phyloP scores from a whole-genome alignment of 2,888 invertebrate species.

The Antitype chi region DNA sequence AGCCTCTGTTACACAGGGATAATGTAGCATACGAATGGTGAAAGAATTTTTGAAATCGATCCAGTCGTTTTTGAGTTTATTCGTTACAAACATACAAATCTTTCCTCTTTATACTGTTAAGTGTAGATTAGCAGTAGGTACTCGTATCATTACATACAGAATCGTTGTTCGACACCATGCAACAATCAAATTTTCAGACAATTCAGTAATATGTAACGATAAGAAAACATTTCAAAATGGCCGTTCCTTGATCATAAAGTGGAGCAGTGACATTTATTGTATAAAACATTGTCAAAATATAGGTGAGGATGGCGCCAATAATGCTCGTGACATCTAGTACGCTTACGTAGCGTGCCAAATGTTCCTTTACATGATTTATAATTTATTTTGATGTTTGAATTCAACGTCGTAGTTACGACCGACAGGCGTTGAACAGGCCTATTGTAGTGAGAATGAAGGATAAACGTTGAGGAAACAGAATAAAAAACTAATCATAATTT shows the following conservation, averaged over 20 bases:
- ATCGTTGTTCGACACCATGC: no score
- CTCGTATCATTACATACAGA: not conserved
- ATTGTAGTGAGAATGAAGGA: not conserved
- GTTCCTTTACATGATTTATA: conserved; percentile 7
- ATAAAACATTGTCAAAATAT: conserved; percentile 13
- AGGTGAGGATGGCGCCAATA: conserved; percentile 37
- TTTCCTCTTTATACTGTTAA: no score
- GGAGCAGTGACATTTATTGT: conserved; percentile 10
- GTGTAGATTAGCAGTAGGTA: not conserved
- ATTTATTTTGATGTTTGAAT: conserved; percentile 8
- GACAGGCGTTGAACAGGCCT: not conserved
- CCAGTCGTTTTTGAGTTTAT: no score
- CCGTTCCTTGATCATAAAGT: conserved; percentile 10
- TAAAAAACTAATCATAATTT: not conserved
- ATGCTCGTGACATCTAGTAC: conserved; percentile 18
- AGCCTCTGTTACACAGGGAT: no score
- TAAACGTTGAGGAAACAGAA: not conserved
- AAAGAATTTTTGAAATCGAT: no score
- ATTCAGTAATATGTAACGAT: not conserved
- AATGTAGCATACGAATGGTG: no score
- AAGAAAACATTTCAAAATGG: not conserved
- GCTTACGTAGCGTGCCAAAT: conserved; percentile 17
- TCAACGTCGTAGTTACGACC: not conserved
- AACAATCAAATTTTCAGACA: not conserved
- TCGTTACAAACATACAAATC: no score